Evolutionary conservation across 2,797 vertebrate genomes (phyloP), one percentile per base, ranked within the genome.

Genomic region (Sphenodon punctatus): DNA sequence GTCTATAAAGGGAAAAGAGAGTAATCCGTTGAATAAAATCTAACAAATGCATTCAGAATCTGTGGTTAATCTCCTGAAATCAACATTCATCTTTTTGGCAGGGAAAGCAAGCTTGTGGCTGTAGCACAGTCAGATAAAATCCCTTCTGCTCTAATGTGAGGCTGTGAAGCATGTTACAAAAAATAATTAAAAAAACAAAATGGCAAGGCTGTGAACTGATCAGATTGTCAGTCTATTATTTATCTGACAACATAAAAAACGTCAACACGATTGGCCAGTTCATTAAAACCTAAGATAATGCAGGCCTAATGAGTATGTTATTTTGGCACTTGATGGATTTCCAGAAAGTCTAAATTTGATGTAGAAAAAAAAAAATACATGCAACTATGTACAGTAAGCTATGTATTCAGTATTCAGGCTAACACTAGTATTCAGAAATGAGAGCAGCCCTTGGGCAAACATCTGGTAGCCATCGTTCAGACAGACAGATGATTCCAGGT

Each of bases 21-120:
- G 19, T 32, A 32, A 53, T 67, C 25, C 69, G 67, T 84, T 81
- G 38, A 61, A 43, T 38, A 59, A 38, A n/a, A 74, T 75, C 74
- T 67, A 72, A 48, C n/a, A 65, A 23, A 53, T 65, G 64, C 46
- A 73, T 74, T 72, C 30, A 68, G 36, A 65, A 71, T 48, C 19
- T 78, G 80, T 71, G 3, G 23, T 74, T 88, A 72, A 74, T 69
- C 15, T 90, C 32, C n/a, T 76, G 55, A 83, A 80, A 82, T 38
- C 17, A 20, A 48, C 12, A 34, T 55, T 65, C 7, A 51, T 61
- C 9, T 61, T 58, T 60, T 67, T 58, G 12, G 4, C 66, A 75
- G 51, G 34, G 13, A 71, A 46, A 75, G 75, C 66, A 12, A 6
- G n/a, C 19, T 74, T 25, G 49, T 77, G 19, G 43, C 9, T 58